Base-by-base conservation (phyloP, 2,113 vertebrate species). In the Galbula dea region DNA sequence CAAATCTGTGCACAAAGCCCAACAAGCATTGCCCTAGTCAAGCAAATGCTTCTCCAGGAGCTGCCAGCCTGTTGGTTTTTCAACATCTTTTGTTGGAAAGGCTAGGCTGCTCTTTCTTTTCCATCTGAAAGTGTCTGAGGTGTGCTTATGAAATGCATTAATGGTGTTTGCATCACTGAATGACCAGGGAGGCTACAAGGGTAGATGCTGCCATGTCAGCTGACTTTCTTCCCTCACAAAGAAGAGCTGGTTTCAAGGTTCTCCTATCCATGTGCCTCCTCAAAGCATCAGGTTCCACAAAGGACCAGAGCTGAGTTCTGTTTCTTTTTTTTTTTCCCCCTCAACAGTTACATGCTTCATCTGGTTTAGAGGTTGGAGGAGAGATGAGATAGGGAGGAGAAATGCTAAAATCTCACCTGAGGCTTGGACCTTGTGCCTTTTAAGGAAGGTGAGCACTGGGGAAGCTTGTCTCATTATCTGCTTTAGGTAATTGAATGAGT, bases 121-220 rank as follows among this genome's bases (percentile, higher is more conserved):
- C 6, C 3, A n/a, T 11, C 30, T 67, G 66, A 32, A 82, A 69
- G 16, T 11, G 3, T 9, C 9, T 23, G 21, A 30, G 43, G 14
- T 30, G 21, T 8, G 10, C 7, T 27, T 21, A 15, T n/a, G 7
- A 6, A 8, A 34, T 1, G 22, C 18, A 4, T n/a, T 9, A 15
- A 13, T 13, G 9, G 26, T 6, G 27, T 21, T 32, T 36, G 32
- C 12, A 1, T n/a, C 11, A 11, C 13, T 9, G 11, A 26, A 6
- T 29, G 19, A 17, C 10, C 46, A 1, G 24, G 21, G 4, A 16
- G 11, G 2, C 3, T 32, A 3, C 4, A 2, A 15, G 48, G 36
- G 3, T 5, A 5, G 0, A 5, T 5, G 1, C 39, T 48, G 16
- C 29, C 8, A 0, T 13, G 2, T 12, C 5, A 1, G 1, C 41